phyloP scores from a whole-genome alignment of 2,797 vertebrate species.

The Ptychobarbus kaznakovi region DNA sequence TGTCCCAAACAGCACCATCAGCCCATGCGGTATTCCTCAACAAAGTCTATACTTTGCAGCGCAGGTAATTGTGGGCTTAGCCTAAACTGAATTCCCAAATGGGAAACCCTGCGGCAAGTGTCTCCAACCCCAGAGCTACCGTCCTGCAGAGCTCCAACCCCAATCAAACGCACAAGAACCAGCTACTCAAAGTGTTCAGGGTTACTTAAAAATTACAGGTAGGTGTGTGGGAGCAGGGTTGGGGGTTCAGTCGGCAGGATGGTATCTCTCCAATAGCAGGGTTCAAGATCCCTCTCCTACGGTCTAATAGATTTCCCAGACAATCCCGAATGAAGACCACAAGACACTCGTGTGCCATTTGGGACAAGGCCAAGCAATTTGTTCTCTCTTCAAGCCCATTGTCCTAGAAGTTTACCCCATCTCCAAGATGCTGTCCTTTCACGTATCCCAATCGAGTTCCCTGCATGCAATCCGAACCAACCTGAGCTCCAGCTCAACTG shows the following conservation, averaged over 20 bases:
- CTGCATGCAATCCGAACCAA: constrained; percentile 95
- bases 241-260: background rate
- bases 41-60: background rate
- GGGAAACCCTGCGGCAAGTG: background rate
- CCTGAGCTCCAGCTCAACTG: constrained; percentile 92
- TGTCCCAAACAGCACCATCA: constrained; percentile 9
- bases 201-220: background rate
- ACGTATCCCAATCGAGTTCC: constrained; percentile 97
- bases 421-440: constrained; percentile 65
- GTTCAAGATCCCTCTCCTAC: background rate
- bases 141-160: background rate
- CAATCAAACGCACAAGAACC: background rate
- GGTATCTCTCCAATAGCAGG: background rate
- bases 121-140: background rate
- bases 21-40: background rate
- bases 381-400: background rate
- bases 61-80: background rate
- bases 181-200: background rate
- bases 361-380: constrained; percentile 6
- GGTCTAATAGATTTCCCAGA: background rate
- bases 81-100: background rate
- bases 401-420: background rate
- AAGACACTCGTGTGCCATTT: background rate
- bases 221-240: background rate
- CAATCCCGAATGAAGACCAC: background rate